A percentile compares a stretch with the other conserved stretches of the same genome.
phyloP scores from a whole-genome alignment of 2,113 vertebrate genomes.

The Oreochromis aureus region DNA sequence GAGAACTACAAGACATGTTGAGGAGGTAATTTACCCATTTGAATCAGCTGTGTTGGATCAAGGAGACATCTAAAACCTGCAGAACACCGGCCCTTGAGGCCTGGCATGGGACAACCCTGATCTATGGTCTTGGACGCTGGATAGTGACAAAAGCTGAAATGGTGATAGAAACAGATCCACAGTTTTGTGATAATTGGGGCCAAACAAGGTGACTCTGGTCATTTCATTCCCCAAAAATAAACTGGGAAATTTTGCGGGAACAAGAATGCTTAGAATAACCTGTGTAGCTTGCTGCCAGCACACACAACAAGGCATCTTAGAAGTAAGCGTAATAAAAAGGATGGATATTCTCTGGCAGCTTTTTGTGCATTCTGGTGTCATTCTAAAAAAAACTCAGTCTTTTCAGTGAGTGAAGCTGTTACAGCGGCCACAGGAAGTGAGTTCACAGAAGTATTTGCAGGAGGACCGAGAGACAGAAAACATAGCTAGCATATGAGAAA shows the following conservation, averaged over 20 bases:
- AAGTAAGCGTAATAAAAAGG: background rate
- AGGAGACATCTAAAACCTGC: background rate
- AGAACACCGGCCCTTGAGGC: background rate
- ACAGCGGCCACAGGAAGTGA: background rate
- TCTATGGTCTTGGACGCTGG: background rate
- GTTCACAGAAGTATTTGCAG: background rate
- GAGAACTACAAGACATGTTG: background rate
- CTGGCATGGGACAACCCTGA: fast-evolving
- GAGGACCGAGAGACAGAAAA: background rate
- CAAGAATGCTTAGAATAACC: background rate
- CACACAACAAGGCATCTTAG: fast-evolving
- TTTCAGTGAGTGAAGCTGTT: background rate
- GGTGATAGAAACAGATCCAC: background rate
- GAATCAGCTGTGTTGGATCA: fast-evolving
- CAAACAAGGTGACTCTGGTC: background rate
- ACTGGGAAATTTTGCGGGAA: background rate
- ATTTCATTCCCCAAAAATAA: background rate
- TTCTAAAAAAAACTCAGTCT: background rate
- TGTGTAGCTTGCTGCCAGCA: background rate
- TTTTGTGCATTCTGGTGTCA: fast-evolving
- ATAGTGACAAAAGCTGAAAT: background rate
- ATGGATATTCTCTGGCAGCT: background rate
- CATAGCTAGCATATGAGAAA: background rate
- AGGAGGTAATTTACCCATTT: fast-evolving
- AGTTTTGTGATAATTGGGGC: background rate